Base-by-base conservation (phyloP, 2,113 vertebrate species). In the Tragelaphus imberbis region DNA sequence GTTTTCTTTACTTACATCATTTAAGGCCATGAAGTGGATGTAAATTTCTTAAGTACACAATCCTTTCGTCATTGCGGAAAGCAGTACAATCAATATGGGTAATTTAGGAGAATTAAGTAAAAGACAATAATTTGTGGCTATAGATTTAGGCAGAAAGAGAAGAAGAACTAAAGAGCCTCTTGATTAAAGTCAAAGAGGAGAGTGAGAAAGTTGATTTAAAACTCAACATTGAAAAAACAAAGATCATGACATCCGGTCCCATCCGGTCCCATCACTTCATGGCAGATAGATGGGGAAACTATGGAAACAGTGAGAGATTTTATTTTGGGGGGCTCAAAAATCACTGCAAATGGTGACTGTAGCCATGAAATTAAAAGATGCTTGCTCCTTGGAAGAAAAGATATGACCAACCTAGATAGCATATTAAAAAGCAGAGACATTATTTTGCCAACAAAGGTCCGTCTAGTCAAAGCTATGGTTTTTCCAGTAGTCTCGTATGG, bases 1-100 rank as follows among this genome's bases (percentile, higher is more conserved):
- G 94, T 80, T 86, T 80, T 51, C 97, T 97, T 98, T 97, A 97
- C 88, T 98, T 97, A 96, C 40, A 96, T 97, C 97, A 98, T 96
- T 98, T 98, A 97, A 97, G 97, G 87, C 68, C 84, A 97, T 94
- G 97, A 93, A 61, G 65, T 97, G 98, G 96, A 97, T 90, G 84
- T 97, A 98, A 84, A 92, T 88, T 96, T 95, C 93, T 97, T 96
- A 96, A 98, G 89, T 89, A 90, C 95, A 91, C 65, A 61, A 0
- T 58, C 88, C 30, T 97, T 85, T 95, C 96, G 95, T 87, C 95
- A 97, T 47, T 97, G 97, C 95, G 91, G 95, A 98, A 97, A 85
- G 53, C 88, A 98, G 97, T 96, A 88, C 56, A 95, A 80, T 97
- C 90, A 82, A 96, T 19, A 65, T 7, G 49, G 55, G 47, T 71